Conservation (phyloP, 2,113 vertebrate species). For the Enhydra lutris region DNA sequence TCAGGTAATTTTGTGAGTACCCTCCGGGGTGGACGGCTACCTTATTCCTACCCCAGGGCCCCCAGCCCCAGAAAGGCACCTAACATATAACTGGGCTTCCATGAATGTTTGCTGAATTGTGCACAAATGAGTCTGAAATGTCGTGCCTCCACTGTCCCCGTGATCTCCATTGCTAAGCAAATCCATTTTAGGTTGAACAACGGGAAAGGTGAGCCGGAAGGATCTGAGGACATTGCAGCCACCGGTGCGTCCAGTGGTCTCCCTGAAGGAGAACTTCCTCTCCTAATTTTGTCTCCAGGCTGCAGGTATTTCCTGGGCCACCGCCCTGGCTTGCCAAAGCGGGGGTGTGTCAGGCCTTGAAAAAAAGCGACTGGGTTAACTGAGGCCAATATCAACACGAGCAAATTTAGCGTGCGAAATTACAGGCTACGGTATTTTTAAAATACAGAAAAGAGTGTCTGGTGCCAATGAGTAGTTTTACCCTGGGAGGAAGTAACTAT, state of each 20-base stretch:
- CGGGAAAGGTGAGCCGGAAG: not conserved
- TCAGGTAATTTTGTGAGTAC: not conserved
- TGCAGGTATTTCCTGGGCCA: not conserved
- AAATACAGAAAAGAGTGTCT: not conserved
- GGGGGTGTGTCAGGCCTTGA: not conserved
- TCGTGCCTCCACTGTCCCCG: not conserved
- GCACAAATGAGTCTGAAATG: not conserved
- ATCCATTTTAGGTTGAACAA: not conserved
- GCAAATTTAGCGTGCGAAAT: slow-evolving; percentile 9
- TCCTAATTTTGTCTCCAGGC: not conserved
- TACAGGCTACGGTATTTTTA: not conserved
- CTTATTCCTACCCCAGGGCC: not conserved
- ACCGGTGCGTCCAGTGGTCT: fast-evolving
- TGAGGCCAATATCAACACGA: not conserved
- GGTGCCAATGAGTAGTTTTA: not conserved
- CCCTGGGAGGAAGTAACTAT: not conserved
- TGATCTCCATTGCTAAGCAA: not conserved
- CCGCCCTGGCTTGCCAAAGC: not conserved
- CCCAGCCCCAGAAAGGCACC: not conserved
- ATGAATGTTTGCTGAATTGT: not conserved
- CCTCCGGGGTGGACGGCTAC: not conserved
- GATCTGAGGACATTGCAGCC: fast-evolving
- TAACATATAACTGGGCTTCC: not conserved
- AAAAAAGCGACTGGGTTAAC: not conserved
- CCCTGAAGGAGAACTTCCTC: not conserved